Evolutionary conservation across 2,888 invertebrate genomes (phyloP), one percentile per base, ranked within the genome.

Genomic region (Drosophila lutescens): DNA sequence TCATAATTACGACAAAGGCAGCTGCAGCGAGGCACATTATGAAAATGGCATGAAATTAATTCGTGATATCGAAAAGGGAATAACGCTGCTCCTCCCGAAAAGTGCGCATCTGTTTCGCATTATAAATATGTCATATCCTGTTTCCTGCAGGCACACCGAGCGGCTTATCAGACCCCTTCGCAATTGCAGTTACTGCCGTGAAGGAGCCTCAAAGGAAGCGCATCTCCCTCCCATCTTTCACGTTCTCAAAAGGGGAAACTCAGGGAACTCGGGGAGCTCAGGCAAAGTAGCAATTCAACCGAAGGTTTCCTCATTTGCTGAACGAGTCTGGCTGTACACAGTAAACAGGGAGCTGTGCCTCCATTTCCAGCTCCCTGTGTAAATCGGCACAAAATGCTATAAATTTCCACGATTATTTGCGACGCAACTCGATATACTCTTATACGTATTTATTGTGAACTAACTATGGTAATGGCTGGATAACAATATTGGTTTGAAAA

Each of bases 81-180:
- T 50, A 50, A 23, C 7, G 26, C 54, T 3, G 43, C 50, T 50
- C 15, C 46, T 20, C 59, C 62, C 65, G 59, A 80, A 77, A 77
- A 56, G 71, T 58, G 68, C 78, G 80, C 90, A 90, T 89, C 89
- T 90, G 90, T 76, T 87, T 66, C 76, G 72, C 77, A 87, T 89
- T 89, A 66, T 66, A 89, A 90, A 80, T 75, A 89, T 87, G 83
- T 82, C 89, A 89, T 83, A 89, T 89, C 89, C 90, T 85, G 79
- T 78, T 90, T 89, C 88, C 90, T 88, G 84, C 85, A 77, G 72
- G 43, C 44, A 32, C 71, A 63, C 57, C 50, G 13, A 47, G 49
- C 58, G 65, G 85, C 82, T 82, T 82, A 80, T 82, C 80, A 81
- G 70, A 54, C 63, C 73, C 43, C 34, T 53, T 20, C 44, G 60